phyloP scores from a whole-genome alignment of 2,888 invertebrate genomes.

The Dascillus cervinus region DNA sequence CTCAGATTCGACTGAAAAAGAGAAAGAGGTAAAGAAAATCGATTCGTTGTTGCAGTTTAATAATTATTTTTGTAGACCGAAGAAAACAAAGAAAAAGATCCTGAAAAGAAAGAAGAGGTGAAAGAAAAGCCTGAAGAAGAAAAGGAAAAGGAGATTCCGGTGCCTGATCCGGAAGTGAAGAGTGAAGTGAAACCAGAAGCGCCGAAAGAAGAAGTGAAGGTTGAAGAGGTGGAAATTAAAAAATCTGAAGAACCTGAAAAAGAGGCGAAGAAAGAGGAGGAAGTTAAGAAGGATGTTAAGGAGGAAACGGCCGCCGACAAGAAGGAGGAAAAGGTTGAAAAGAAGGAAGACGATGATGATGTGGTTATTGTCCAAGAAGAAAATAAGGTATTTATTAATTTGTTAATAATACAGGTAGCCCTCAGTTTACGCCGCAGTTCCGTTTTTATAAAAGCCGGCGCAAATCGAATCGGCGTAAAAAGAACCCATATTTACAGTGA shows the following conservation, averaged over 20 bases:
- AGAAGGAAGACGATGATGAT: constrained; percentile 55
- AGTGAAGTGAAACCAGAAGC: constrained; percentile 19
- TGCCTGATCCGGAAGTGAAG: no score
- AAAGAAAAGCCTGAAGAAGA: constrained; percentile 28
- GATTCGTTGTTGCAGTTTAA: neutral
- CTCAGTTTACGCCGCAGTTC: no score
- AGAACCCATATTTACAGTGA: no score
- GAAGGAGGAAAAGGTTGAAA: constrained; percentile 41
- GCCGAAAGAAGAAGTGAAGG: constrained; percentile 24
- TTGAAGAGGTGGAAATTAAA: constrained; percentile 37
- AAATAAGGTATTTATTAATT: constrained; percentile 24
- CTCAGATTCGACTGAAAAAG: constrained; percentile 26
- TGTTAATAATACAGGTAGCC: no score
- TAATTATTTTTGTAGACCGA: constrained; percentile 32
- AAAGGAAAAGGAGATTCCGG: constrained; percentile 40
- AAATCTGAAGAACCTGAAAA: constrained; percentile 55
- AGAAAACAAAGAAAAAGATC: constrained; percentile 23
- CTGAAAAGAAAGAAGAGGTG: constrained; percentile 8
- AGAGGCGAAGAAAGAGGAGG: constrained; percentile 46
- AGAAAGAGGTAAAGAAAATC: constrained; percentile 34
- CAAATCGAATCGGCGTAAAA: no score
- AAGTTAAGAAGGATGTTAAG: constrained; percentile 22
- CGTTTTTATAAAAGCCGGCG: no score
- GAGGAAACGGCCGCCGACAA: constrained; percentile 39
- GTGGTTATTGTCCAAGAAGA: constrained; percentile 57